Evolutionary conservation across 2,888 invertebrate genomes (phyloP), one percentile per base, ranked within the genome.

Genomic region (Napeogenes inachia): DNA sequence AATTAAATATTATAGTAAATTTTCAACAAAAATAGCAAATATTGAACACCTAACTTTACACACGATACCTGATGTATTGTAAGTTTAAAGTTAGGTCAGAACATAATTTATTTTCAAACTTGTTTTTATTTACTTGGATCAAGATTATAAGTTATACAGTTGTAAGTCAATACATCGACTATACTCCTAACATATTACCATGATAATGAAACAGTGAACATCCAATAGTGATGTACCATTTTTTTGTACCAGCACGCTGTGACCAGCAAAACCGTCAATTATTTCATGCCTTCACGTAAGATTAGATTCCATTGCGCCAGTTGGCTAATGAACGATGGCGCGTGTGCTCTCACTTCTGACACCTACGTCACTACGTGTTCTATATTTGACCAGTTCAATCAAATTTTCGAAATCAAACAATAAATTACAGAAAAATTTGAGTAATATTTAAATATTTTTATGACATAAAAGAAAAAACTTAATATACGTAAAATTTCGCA

Each of bases 221-320:
- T 21, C 21, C 21, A 21, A 21, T 21, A 21, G 21, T 21, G 21
- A 21, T 55, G 30, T 55, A 2, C 10, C 35, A 6, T 54, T 35
- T 54, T 35, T 35, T 38, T 38, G 33, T 56, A n/a, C 45, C 21
- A 21, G 12, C 46, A 58, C 30, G 47, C 35, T 21, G 47, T 32
- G 45, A 6, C 56, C 46, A 54, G 47, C 47, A 13, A 32, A 38
- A 55, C 54, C 63, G 68, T 69, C 69, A 69, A 69, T 68, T 64
- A 62, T 56, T 56, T 10, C 30, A 13, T 61, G 75, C 77, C 60
- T 64, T 64, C 67, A 54, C 45, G 74, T 73, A 77, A 80, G 82
- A 86, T 85, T 84, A 81, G 82, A 83, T 85, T 87, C 78, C 79
- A 76, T 81, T 81, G 79, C 81, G 80, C 80, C 77, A 81, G 81